Evolutionary conservation across 2,797 vertebrate species (phyloP).

Genomic region (Labeo calbasu): DNA sequence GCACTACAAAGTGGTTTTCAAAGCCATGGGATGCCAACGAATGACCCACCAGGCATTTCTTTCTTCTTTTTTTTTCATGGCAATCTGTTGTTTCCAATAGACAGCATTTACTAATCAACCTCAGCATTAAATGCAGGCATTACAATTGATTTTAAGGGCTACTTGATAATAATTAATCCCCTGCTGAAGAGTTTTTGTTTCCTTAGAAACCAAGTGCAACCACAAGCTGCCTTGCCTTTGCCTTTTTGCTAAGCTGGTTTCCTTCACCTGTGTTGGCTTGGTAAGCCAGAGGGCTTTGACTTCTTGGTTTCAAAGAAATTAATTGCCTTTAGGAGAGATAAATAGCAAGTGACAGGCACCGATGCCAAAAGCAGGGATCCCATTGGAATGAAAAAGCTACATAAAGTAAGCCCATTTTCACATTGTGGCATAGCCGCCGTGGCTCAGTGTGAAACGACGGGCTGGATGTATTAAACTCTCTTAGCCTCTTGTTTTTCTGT

Average conservation of each 20-base stretch:
- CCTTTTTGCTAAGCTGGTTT: slow-evolving; percentile 30
- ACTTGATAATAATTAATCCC: slow-evolving; percentile 52
- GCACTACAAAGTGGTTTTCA: slow-evolving; percentile 42
- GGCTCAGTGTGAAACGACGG: slow-evolving; percentile 23
- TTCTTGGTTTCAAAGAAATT: slow-evolving; percentile 54
- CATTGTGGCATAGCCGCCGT: slow-evolving; percentile 6
- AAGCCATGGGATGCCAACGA: slow-evolving; percentile 29
- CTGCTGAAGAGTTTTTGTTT: slow-evolving; percentile 44
- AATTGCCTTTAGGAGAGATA: slow-evolving; percentile 53
- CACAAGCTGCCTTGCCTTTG: slow-evolving; percentile 24
- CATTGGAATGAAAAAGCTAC: slow-evolving; percentile 18
- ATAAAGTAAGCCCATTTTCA: slow-evolving; percentile 37
- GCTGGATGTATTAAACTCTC: slow-evolving; percentile 49
- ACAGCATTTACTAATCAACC: slow-evolving; percentile 61
- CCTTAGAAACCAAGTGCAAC: slow-evolving; percentile 48
- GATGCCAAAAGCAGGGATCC: slow-evolving; percentile 44
- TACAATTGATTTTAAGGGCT: slow-evolving; percentile 44
- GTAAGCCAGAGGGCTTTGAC: slow-evolving; percentile 45
- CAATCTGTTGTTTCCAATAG: slow-evolving; percentile 53
- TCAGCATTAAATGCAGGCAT: slow-evolving; percentile 53
- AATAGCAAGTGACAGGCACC: slow-evolving; percentile 41
- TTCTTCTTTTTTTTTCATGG: slow-evolving; percentile 16
- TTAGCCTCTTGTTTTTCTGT: slow-evolving; percentile 22
- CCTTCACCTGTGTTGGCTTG: slow-evolving; percentile 40
- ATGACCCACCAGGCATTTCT: slow-evolving; percentile 36